Base-by-base conservation (phyloP, 2,797 vertebrate genomes). In the Scarus forsteni region DNA sequence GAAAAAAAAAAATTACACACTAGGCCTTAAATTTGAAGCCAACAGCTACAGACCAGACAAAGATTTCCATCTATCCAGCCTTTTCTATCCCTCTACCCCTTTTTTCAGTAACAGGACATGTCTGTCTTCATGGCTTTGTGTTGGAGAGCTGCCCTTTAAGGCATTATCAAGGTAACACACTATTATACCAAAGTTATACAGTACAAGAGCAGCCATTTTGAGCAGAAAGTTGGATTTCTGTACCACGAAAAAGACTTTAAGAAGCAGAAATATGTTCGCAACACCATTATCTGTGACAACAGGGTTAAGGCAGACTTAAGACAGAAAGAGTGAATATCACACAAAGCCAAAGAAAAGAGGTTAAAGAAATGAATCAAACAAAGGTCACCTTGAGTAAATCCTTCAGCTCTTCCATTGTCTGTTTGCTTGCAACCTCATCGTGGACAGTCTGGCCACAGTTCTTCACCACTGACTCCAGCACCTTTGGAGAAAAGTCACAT, bases 381-480 rank as follows among this genome's bases (percentile, higher is more conserved):
- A 70, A 61, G 12, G 60, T 73, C 83, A 99, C 98, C 96, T 99
- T 99, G 3, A 98, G 92, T 27, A 99, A 93, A 54, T 99, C 98
- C 82, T 99, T 99, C 43, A 99, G 93, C 59, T 99, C 98, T 83
- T 99, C 98, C 98, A 99, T 99, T 0, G 97, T 99, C 91, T 96
- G 96, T 77, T 99, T 99, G 87, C 97, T 95, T 5, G 98, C 98
- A 80, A 99, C 97, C 85, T 99, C 98, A 2, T 99, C 98, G 0
- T 99, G 98, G 55, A 99, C 89, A 0, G 97, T 99, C 85, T 98
- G 97, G 13, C 98, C 98, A 51, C 98, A 99, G 91, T 99, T 99
- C 92, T 99, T 99, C 73, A 99, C 98, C 60, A 99, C 97, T 0
- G 98, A 99, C 89, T 99, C 98, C 90, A 99, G 93, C 38, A 99